Percentiles rank a stretch among this genome's conserved stretches.
These are phyloP conservation scores for Aspidiotus destructor DNA, from an alignment of 2,888 invertebrate species.

Conservation along the genomic window DNA sequence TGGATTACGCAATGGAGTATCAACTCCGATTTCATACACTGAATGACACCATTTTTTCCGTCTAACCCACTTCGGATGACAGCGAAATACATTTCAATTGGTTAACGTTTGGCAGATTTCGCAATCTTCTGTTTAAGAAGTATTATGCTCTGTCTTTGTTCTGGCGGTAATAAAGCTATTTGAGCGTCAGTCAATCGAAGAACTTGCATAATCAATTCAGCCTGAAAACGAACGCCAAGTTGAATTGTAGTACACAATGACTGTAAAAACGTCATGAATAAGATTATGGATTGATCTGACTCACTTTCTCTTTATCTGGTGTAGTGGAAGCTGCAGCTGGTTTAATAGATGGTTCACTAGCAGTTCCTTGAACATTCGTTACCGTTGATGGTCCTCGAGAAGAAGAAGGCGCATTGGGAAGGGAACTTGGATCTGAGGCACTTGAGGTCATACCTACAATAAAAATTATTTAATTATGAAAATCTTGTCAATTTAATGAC, in stretches of 20 bases:
- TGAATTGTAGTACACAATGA: no score
- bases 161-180: conserved; percentile 87
- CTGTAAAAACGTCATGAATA: no score
- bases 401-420: conserved; percentile 37
- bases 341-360: conserved; percentile 5
- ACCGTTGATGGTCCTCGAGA: no score
- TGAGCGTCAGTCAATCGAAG: conserved; percentile 94
- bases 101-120: conserved; percentile 43
- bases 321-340: conserved; percentile 25
- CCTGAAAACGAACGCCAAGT: conserved; percentile 47
- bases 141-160: conserved; percentile 89
- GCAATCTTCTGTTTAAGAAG: conserved; percentile 95
- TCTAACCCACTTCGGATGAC: no score
- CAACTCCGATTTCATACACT: no score
- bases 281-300: no score
- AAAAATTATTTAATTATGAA: not conserved
- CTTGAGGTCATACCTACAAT: not conserved
- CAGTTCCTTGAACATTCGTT: conserved; percentile 19
- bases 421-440: conserved; percentile 37
- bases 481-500: not conserved
- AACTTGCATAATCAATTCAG: conserved; percentile 96
- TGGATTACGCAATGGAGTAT: no score
- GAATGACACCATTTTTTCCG: no score
- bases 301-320: conserved; percentile 31
- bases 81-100: not conserved